These are phyloP conservation scores for Mesochorus sp. DNA, from an alignment of 2,888 invertebrate genomes.

Conservation along the genomic window DNA sequence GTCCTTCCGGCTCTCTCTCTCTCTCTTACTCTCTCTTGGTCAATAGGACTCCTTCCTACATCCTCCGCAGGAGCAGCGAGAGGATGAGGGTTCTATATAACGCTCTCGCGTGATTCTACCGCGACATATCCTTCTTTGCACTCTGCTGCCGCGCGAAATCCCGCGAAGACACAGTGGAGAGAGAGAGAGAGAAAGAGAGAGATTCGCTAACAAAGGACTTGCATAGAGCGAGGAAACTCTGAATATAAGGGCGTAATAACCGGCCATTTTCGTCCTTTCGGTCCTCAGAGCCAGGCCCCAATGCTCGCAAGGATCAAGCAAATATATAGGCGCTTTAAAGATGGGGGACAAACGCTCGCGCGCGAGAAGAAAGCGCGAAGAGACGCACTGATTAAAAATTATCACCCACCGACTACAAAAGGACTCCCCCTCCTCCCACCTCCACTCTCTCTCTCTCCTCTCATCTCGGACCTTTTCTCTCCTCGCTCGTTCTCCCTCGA, in stretches of 20 bases:
- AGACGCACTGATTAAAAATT: conserved; percentile 80
- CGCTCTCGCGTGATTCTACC: conserved; percentile 20
- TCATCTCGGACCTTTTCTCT: conserved; percentile 32
- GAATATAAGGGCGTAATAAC: conserved; percentile 35
- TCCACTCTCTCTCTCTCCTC: conserved; percentile 54
- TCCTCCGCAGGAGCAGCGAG: neutral
- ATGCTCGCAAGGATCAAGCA: too few relatives aligned
- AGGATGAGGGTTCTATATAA: neutral
- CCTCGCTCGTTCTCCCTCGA: conserved; percentile 24
- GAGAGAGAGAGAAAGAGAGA: conserved; percentile 13
- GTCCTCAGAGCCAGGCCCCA: too few relatives aligned
- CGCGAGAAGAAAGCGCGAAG: conserved; percentile 61
- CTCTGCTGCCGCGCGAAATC: conserved; percentile 60
- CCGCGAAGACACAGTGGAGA: conserved; percentile 57
- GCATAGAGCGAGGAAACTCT: neutral
- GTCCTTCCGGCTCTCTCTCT: conserved; percentile 70
- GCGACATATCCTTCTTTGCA: conserved; percentile 42
- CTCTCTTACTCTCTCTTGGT: conserved; percentile 57
- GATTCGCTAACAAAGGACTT: conserved; percentile 6
- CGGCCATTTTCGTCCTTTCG: conserved; percentile 1
- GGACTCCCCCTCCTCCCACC: conserved; percentile 65
- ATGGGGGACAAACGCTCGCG: conserved; percentile 42
- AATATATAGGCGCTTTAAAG: conserved; percentile 13
- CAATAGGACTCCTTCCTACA: conserved; percentile 64
- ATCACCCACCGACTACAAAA: conserved; percentile 77